Evolutionary conservation across 2,113 vertebrate species (phyloP).

Genomic region (Heliornis fulica): DNA sequence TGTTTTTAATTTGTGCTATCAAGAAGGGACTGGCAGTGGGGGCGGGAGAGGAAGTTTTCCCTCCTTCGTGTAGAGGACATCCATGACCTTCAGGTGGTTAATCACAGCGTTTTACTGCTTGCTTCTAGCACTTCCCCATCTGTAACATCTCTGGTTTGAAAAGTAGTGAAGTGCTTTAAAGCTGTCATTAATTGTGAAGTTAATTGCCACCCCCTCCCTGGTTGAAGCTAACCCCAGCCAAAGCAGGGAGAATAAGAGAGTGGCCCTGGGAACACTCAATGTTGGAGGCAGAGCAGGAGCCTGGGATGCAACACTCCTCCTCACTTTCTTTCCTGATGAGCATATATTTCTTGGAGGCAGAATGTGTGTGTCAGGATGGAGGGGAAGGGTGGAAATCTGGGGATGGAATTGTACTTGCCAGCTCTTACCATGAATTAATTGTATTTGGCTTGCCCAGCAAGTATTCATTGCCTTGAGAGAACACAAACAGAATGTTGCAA

Average conservation of each 20-base stretch:
- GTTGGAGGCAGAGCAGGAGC: background rate
- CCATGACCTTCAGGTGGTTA: conserved; percentile 43
- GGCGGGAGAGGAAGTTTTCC: background rate
- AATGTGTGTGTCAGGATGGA: conserved; percentile 23
- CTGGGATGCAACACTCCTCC: background rate
- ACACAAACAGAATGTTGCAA: conserved; percentile 56
- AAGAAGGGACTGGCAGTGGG: background rate
- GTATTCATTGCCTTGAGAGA: conserved; percentile 45
- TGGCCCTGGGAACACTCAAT: background rate
- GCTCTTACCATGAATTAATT: conserved; percentile 48
- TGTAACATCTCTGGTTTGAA: background rate
- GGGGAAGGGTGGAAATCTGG: conserved; percentile 51
- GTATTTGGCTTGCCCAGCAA: conserved; percentile 33
- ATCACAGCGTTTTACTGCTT: background rate
- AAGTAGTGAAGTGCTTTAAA: background rate
- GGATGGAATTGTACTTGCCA: conserved; percentile 10
- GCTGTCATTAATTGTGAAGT: background rate
- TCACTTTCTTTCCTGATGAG: conserved; percentile 4
- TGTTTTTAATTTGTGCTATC: conserved; percentile 44
- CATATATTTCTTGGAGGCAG: conserved; percentile 21
- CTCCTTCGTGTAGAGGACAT: background rate
- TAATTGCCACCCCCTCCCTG: background rate
- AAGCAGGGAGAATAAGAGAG: background rate
- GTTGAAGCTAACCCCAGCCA: background rate
- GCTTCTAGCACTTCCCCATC: background rate